Evolutionary conservation across 2,888 invertebrate species (phyloP).

Genomic region (Trichopria drosophilae): DNA sequence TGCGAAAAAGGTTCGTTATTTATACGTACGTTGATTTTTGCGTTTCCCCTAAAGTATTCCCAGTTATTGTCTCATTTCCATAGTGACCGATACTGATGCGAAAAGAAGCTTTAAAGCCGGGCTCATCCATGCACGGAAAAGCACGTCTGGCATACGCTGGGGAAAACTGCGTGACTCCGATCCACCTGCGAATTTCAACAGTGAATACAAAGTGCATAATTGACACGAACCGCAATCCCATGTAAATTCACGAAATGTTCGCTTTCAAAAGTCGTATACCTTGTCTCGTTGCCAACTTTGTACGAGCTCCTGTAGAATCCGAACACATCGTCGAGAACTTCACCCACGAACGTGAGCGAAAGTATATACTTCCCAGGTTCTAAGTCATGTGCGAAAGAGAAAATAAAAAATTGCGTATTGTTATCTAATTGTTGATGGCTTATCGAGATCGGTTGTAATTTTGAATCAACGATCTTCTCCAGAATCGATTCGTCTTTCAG

Average conservation of each 20-base stretch:
- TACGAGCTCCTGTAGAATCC: slow-evolving; percentile 70
- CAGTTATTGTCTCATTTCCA: slow-evolving; percentile 23
- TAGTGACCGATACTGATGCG: slow-evolving; percentile 65
- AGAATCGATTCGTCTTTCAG: slow-evolving; percentile 30
- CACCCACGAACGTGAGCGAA: slow-evolving; percentile 62
- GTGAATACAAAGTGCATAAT: too few relatives aligned
- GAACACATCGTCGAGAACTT: slow-evolving; percentile 64
- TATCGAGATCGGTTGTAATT: slow-evolving; percentile 24
- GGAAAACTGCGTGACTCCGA: slow-evolving; percentile 80
- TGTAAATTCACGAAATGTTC: too few relatives aligned
- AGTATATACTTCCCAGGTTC: slow-evolving; percentile 57
- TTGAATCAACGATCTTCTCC: background rate
- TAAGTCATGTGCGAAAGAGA: slow-evolving; percentile 31
- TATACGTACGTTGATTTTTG: slow-evolving; percentile 12
- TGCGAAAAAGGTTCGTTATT: slow-evolving; percentile 1
- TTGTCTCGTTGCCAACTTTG: slow-evolving; percentile 57
- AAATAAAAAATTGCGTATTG: slow-evolving; percentile 40
- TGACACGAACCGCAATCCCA: too few relatives aligned
- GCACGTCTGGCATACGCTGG: slow-evolving; percentile 77
- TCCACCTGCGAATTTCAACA: slow-evolving; percentile 71
- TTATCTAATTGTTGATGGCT: slow-evolving; percentile 33
- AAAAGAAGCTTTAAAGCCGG: slow-evolving; percentile 77
- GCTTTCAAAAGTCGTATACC: slow-evolving; percentile 62
- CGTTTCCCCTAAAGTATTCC: slow-evolving; percentile 33
- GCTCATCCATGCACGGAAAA: slow-evolving; percentile 87